Percentiles rank a stretch among this genome's conserved stretches.
phyloP scores from a whole-genome alignment of 1,140 invertebrate genomes.

The Drosophila seguyi region DNA sequence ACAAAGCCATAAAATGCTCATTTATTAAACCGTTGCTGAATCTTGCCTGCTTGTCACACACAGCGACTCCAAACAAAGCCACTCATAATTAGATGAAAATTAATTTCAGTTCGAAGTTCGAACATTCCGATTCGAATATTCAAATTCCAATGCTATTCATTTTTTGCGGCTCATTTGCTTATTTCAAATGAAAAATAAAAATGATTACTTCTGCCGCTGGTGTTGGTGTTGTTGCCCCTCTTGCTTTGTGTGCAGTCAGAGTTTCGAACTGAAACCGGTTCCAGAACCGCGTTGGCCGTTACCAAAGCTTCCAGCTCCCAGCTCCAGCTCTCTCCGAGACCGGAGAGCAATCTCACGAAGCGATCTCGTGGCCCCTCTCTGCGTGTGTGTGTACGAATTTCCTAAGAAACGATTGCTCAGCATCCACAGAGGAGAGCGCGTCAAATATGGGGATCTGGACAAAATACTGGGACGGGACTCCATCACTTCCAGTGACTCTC shows the following conservation, averaged over 20 bases:
- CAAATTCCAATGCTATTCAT: conserved; percentile 51
- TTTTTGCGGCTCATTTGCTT: conserved; percentile 51
- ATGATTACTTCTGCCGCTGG: conserved; percentile 24
- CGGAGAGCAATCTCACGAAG: conserved; percentile 21
- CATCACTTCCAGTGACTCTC: conserved; percentile 11
- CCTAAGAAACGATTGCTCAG: conserved; percentile 63
- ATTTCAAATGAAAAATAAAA: conserved; percentile 51
- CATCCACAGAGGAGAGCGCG: conserved; percentile 37
- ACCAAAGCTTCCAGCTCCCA: conserved; percentile 12
- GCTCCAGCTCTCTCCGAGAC: neutral
- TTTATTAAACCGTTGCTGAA: conserved; percentile 31
- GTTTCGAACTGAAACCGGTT: conserved; percentile 56
- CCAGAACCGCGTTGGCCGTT: conserved; percentile 48
- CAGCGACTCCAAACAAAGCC: conserved; percentile 52
- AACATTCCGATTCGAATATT: conserved; percentile 40
- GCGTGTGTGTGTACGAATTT: conserved; percentile 53
- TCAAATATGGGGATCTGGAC: conserved; percentile 6
- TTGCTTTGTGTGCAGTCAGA: conserved; percentile 25
- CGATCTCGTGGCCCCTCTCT: conserved; percentile 14
- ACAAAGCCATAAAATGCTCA: conserved; percentile 22
- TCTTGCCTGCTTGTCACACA: conserved; percentile 40
- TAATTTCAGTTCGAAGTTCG: too few relatives aligned
- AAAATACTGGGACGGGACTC: conserved; percentile 22
- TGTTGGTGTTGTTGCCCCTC: conserved; percentile 17
- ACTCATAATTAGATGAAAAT: conserved; percentile 69